Base-by-base conservation (phyloP, 2,888 invertebrate genomes). In the Polyploca ridens region DNA sequence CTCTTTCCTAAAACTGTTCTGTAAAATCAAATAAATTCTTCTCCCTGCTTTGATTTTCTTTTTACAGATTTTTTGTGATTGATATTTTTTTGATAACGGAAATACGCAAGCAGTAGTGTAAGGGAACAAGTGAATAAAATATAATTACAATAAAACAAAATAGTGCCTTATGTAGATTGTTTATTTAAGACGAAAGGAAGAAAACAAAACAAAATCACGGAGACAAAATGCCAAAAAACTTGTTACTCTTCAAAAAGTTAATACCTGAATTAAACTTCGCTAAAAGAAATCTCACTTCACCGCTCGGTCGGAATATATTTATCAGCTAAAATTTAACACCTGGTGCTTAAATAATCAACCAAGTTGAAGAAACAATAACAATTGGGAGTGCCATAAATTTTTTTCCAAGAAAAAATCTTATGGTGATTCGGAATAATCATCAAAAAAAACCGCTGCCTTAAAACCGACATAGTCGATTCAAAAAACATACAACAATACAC, bases 211-310 rank as follows among this genome's bases (percentile, higher is more conserved):
- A 75, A 67, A 85, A 86, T 68, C 81, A 92, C 92, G 90, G 93
- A 91, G 85, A 90, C 94, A 94, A 94, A 94, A 94, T 94, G 94
- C 90, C 91, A 92, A 91, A 90, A 88, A 90, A 92, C 80, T 88
- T 88, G 85, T 85, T 90, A 72, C 91, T 89, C 78, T 94, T 91
- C 85, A 94, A 93, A 89, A 94, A 93, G 85, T 79, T 93, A 87
- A 93, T 94, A 84, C 89, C 90, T 64, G 93, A 94, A 87, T 81
- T 94, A 69, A 93, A 94, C 77, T 93, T 94, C 75, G 87, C 93
- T 54, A 94, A 94, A 84, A 89, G 93, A 85, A 93, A 93, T 83
- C 89, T 93, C 69, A 94, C 91, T 63, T 89, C 90, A 69, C 90
- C 90, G 63, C 83, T 90, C 63, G 89, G 90, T 74, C 88, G 90